These are phyloP conservation scores for Drosophila simulans DNA, from an alignment of 1,140 invertebrate species.

Conservation along the genomic window DNA sequence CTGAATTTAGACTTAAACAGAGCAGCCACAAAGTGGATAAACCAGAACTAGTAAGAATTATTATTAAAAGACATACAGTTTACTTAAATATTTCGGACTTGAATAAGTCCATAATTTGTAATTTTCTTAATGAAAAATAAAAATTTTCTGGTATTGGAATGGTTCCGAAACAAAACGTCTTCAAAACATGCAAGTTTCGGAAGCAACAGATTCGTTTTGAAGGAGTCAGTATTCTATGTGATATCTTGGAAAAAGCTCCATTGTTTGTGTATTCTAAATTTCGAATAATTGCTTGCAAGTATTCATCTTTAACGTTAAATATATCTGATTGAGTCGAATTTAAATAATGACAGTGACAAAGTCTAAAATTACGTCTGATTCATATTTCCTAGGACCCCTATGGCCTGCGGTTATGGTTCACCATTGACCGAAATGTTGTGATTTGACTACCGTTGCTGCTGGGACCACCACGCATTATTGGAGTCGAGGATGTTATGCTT, in stretches of 20 bases:
- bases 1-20: slow-evolving; percentile 28
- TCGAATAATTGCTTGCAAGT: slow-evolving; percentile 5
- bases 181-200: background rate
- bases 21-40: slow-evolving; percentile 41
- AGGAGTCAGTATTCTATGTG: background rate
- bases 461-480: background rate
- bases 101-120: slow-evolving; percentile 22
- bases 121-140: slow-evolving; percentile 14
- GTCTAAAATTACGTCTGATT: slow-evolving; percentile 3
- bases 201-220: background rate
- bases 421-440: background rate
- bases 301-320: slow-evolving; percentile 14
- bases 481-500: slow-evolving; percentile 1
- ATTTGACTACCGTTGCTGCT: slow-evolving; percentile 4
- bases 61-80: slow-evolving; percentile 10
- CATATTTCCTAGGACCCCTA: background rate
- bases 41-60: slow-evolving; percentile 5
- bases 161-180: background rate
- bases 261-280: background rate
- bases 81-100: slow-evolving; percentile 28
- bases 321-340: background rate
- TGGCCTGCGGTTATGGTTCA: slow-evolving; percentile 12
- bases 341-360: slow-evolving; percentile 37
- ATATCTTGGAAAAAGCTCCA: background rate
- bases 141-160: background rate